Conservation (phyloP, 2,797 vertebrate species). For the Chiroxiphia lanceolata region DNA sequence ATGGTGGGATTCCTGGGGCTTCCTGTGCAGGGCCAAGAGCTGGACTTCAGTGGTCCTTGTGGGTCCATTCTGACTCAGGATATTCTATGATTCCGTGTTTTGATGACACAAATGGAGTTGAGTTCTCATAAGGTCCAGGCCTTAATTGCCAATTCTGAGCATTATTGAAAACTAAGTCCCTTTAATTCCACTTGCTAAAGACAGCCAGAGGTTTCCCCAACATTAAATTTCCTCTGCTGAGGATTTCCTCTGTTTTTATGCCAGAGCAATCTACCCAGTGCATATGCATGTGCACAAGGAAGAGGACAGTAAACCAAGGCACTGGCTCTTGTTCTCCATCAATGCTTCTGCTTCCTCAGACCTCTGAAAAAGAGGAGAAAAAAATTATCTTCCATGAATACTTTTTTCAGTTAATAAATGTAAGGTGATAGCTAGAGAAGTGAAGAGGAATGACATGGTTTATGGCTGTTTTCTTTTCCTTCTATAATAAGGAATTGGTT, state of each 20-base stretch:
- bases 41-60: neutral
- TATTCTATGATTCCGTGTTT: neutral
- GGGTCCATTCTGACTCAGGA: neutral
- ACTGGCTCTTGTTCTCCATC: neutral
- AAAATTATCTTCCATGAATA: neutral
- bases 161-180: neutral
- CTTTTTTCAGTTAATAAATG: neutral
- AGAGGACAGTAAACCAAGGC: neutral
- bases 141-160: neutral
- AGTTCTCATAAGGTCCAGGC: neutral
- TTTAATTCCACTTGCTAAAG: neutral
- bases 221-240: neutral
- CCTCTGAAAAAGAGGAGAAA: neutral
- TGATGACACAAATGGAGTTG: neutral
- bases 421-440: neutral
- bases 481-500: neutral
- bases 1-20: neutral
- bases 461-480: neutral
- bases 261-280: neutral
- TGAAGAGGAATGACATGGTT: neutral
- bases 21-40: neutral
- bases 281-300: neutral
- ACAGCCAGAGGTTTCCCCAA: neutral
- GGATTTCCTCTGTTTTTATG: neutral
- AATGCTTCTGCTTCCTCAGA: neutral